phyloP scores from a whole-genome alignment of 2,113 vertebrate genomes.

The Notechis scutatus region DNA sequence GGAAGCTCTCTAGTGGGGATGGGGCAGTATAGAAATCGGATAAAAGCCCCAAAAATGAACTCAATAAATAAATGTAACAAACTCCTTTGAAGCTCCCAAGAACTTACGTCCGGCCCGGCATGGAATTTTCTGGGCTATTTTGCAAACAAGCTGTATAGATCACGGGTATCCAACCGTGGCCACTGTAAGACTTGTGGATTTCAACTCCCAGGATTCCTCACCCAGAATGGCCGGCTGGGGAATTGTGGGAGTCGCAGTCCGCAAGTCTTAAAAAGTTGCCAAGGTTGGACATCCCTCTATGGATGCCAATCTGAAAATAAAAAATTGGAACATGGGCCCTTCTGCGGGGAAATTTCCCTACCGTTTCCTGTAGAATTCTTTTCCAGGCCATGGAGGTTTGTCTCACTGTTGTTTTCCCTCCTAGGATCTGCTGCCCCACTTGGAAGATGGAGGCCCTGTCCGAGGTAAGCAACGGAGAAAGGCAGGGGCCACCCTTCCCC shows the following conservation, averaged over 20 bases:
- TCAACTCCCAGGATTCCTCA: too few relatives aligned
- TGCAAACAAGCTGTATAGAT: background rate
- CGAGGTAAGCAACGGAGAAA: conserved; percentile 66
- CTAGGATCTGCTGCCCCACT: conserved; percentile 83
- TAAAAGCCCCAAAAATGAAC: too few relatives aligned
- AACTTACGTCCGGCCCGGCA: background rate
- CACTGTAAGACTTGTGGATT: too few relatives aligned
- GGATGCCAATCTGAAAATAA: background rate
- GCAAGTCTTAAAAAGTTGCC: too few relatives aligned
- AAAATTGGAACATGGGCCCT: background rate
- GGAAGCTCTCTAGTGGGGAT: too few relatives aligned
- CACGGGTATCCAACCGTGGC: background rate
- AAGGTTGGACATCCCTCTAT: background rate
- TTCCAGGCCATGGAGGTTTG: too few relatives aligned
- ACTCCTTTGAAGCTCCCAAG: background rate
- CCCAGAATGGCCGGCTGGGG: too few relatives aligned
- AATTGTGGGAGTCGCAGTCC: too few relatives aligned
- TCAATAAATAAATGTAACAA: background rate
- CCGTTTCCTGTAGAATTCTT: background rate
- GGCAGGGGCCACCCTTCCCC: background rate
- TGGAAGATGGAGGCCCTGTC: conserved; percentile 76
- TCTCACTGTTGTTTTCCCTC: background rate
- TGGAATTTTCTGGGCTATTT: background rate
- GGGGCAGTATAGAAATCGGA: too few relatives aligned
- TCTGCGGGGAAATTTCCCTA: background rate